phyloP scores from a whole-genome alignment of 2,797 vertebrate species.

The Octomys mimax region DNA sequence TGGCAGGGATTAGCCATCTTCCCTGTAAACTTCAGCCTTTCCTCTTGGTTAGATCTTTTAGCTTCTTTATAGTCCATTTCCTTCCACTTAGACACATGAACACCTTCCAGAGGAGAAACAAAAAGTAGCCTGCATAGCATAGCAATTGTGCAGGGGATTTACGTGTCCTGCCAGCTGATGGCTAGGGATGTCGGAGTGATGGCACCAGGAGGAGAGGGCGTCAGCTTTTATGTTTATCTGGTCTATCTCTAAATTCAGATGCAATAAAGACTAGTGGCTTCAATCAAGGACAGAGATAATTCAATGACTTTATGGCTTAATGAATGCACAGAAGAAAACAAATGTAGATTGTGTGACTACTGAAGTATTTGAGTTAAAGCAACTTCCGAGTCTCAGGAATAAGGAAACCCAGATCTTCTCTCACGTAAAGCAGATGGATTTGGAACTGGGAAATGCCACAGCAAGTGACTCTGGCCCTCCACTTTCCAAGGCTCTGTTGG shows the following conservation, averaged over 20 bases:
- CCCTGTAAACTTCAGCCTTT: conserved; percentile 86
- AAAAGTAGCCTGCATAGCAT: background rate
- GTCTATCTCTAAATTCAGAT: background rate
- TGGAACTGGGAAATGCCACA: background rate
- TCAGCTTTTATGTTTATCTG: background rate
- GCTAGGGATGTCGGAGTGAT: background rate
- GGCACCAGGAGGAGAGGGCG: fast-evolving
- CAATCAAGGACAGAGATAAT: conserved; percentile 61
- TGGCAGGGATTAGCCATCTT: conserved; percentile 85
- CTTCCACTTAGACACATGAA: conserved; percentile 31
- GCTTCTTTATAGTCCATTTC: conserved; percentile 75
- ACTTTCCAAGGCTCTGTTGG: background rate
- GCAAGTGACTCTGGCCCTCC: background rate
- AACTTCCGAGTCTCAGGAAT: background rate
- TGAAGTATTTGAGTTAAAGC: background rate
- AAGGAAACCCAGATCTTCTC: background rate
- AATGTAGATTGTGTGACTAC: conserved; percentile 14
- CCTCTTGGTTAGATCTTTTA: conserved; percentile 75
- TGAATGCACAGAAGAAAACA: background rate
- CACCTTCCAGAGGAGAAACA: conserved; percentile 58
- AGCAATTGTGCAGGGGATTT: background rate
- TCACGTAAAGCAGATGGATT: conserved; percentile 1
- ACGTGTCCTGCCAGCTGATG: background rate
- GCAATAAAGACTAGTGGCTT: background rate
- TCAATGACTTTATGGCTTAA: conserved; percentile 11